A percentile compares a stretch with the other conserved stretches of the same genome.
These are phyloP conservation scores for Muraenolepis orangiensis DNA, from an alignment of 2,797 vertebrate genomes.

Conservation along the genomic window DNA sequence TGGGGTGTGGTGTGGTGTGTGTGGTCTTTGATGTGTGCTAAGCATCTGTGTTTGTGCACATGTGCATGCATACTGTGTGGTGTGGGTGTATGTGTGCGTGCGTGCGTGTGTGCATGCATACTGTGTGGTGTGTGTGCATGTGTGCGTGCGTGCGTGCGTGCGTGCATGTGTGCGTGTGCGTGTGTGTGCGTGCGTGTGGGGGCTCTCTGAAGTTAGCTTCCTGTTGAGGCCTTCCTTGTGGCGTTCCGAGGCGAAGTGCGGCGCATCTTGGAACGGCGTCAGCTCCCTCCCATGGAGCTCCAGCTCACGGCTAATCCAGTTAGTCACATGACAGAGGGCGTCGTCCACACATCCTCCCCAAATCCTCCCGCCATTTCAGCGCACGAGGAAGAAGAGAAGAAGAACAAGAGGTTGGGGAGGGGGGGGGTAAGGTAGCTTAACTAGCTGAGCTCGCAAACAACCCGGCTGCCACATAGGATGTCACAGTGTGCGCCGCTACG, in stretches of 20 bases:
- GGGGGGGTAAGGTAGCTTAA: constrained; percentile 36
- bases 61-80: not conserved
- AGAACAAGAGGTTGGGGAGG: constrained; percentile 20
- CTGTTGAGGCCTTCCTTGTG: constrained; percentile 14
- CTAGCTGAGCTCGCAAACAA: constrained; percentile 26
- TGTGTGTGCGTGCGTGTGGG: not conserved
- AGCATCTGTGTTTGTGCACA: not conserved
- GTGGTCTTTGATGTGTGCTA: too few relatives aligned
- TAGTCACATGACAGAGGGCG: constrained; percentile 63
- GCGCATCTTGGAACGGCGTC: constrained; percentile 32
- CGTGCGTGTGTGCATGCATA: not conserved
- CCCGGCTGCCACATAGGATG: constrained; percentile 62
- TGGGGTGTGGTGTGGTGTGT: too few relatives aligned
- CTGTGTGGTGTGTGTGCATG: not conserved
- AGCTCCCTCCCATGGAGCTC: constrained; percentile 51
- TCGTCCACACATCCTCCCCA: constrained; percentile 49
- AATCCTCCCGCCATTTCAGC: constrained; percentile 67
- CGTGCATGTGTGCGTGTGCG: not conserved
- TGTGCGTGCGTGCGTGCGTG: not conserved
- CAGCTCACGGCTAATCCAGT: constrained; percentile 63
- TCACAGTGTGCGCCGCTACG: constrained; percentile 50
- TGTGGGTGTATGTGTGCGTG: not conserved
- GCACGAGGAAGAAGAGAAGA: constrained; percentile 34
- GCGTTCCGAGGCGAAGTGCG: constrained; percentile 17
- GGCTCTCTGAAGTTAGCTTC: not conserved